phyloP scores from a whole-genome alignment of 1,140 invertebrate genomes.

The Paracyclopina nana region DNA sequence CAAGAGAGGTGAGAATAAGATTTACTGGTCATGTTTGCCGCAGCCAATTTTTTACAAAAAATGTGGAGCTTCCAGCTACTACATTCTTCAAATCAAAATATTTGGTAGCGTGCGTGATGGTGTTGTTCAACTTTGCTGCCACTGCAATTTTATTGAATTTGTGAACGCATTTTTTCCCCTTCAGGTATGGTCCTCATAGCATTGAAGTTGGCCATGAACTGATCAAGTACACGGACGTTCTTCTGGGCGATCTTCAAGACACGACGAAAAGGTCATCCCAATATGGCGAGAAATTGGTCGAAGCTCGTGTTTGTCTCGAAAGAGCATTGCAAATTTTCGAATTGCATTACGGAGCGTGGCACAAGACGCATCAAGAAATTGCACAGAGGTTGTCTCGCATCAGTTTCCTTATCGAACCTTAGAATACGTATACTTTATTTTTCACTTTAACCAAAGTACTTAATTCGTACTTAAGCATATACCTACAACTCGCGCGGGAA shows the following conservation, averaged over 20 bases:
- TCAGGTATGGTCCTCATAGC: slow-evolving; percentile 33
- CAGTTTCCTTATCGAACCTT: too few relatives aligned
- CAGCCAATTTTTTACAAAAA: too few relatives aligned
- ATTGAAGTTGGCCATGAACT: slow-evolving; percentile 36
- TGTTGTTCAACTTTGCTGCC: slow-evolving; percentile 28
- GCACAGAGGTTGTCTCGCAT: too few relatives aligned
- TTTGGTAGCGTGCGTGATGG: too few relatives aligned
- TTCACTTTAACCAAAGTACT: too few relatives aligned
- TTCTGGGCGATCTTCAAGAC: background rate
- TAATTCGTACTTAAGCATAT: too few relatives aligned
- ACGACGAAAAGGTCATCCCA: background rate
- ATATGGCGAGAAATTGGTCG: background rate
- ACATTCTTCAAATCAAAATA: too few relatives aligned
- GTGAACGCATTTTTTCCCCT: slow-evolving; percentile 28
- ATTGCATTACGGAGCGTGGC: background rate
- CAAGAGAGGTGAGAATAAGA: slow-evolving; percentile 12
- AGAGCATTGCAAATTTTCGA: background rate
- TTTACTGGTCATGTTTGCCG: too few relatives aligned
- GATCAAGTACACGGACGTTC: slow-evolving; percentile 26
- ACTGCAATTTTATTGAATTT: slow-evolving; percentile 29
- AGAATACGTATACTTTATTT: too few relatives aligned
- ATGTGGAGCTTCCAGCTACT: too few relatives aligned
- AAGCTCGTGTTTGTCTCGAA: background rate
- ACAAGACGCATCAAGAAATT: background rate
- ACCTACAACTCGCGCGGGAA: too few relatives aligned